These are phyloP conservation scores for Seira musarum DNA, from an alignment of 2,888 invertebrate genomes.

Conservation along the genomic window DNA sequence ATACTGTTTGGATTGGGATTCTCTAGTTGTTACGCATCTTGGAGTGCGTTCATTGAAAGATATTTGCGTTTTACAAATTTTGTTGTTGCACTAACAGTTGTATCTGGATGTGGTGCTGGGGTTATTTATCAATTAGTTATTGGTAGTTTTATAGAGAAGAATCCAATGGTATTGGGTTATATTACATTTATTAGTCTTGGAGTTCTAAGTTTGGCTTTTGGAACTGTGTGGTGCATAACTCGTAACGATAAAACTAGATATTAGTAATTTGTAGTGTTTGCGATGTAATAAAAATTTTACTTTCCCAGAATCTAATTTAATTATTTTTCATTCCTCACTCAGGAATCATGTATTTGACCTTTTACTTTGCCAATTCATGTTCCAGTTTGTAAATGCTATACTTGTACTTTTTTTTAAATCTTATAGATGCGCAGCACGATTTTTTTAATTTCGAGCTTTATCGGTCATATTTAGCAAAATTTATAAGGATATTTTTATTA, in stretches of 20 bases:
- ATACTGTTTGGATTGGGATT: conserved; percentile 50
- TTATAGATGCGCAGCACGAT: too few species aligned
- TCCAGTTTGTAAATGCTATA: too few species aligned
- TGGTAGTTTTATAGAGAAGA: background rate
- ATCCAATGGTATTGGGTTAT: background rate
- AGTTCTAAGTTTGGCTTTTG: background rate
- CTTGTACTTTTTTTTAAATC: too few species aligned
- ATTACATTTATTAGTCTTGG: background rate
- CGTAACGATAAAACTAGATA: background rate
- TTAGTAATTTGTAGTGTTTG: too few species aligned
- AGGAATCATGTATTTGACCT: too few species aligned
- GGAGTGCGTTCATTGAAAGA: conserved; percentile 48
- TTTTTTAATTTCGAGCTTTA: too few species aligned
- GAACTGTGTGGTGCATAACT: background rate
- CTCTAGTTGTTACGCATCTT: conserved; percentile 40
- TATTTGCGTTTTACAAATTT: background rate
- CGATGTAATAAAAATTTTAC: too few species aligned
- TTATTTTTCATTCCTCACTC: too few species aligned
- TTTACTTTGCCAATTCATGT: too few species aligned
- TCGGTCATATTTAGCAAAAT: too few species aligned
- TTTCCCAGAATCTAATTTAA: too few species aligned
- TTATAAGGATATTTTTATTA: too few species aligned
- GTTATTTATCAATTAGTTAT: background rate
- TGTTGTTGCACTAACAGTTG: background rate
- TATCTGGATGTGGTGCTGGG: background rate